Evolutionary conservation across 2,113 vertebrate genomes (phyloP).

Genomic region (Synchiropus splendidus): DNA sequence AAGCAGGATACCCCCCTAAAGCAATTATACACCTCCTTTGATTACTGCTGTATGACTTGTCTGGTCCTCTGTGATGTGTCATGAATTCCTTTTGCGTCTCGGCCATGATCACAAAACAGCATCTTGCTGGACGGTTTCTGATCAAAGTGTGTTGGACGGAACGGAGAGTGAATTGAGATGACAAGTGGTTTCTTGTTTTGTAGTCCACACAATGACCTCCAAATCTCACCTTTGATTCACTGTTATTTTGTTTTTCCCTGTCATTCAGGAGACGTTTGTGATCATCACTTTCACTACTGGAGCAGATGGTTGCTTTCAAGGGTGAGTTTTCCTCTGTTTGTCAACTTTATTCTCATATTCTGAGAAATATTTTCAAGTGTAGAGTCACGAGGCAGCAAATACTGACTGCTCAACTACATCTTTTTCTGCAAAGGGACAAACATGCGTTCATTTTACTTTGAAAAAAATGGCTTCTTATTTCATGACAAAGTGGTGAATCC

Average conservation of each 20-base stretch:
- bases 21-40: slow-evolving; percentile 45
- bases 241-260: slow-evolving; percentile 54
- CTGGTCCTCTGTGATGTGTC: slow-evolving; percentile 30
- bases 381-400: no score
- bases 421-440: no score
- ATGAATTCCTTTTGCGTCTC: slow-evolving; percentile 27
- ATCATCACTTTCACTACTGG: slow-evolving; percentile 87
- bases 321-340: neutral
- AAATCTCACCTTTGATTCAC: slow-evolving; percentile 24
- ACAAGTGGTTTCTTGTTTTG: slow-evolving; percentile 3
- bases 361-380: no score
- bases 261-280: slow-evolving; percentile 87
- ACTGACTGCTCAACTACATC: no score
- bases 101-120: slow-evolving; percentile 23
- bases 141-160: no score
- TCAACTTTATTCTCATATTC: no score
- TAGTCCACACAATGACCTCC: slow-evolving; percentile 28
- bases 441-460: no score
- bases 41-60: slow-evolving; percentile 21
- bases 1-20: slow-evolving; percentile 45
- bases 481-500: no score
- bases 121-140: slow-evolving; percentile 17
- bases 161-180: no score
- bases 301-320: slow-evolving; percentile 80
- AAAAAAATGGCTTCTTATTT: no score